Conservation (phyloP, 2,888 invertebrate species). For the Drosophila ezoana region DNA sequence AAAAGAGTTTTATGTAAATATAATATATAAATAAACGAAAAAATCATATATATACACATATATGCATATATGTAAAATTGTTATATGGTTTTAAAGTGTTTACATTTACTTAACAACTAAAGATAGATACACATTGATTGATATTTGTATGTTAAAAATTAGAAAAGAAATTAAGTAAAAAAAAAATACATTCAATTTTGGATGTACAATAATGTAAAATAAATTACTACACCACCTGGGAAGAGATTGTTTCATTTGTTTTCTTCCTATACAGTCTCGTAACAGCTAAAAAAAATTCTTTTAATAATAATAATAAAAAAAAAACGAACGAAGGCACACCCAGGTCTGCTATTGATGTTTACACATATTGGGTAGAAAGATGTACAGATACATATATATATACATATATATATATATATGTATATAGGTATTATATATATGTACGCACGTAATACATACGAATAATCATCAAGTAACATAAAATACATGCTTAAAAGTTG, state of each 20-base stretch:
- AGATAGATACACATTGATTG: conserved; percentile 44
- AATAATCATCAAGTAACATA: conserved; percentile 48
- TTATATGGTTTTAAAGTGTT: conserved; percentile 50
- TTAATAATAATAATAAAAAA: conserved; percentile 20
- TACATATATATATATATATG: conserved; percentile 6
- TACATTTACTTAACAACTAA: conserved; percentile 58
- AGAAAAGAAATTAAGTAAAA: conserved; percentile 54
- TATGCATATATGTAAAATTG: conserved; percentile 30
- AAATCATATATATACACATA: conserved; percentile 30
- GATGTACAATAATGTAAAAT: conserved; percentile 60
- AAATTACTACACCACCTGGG: conserved; percentile 53
- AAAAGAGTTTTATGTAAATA: conserved; percentile 20
- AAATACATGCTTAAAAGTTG: conserved; percentile 55
- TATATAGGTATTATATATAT: conserved; percentile 2
- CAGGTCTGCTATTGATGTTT: conserved; percentile 22
- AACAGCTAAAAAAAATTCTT: conserved; percentile 35
- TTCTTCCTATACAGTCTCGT: conserved; percentile 51
- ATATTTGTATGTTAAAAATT: conserved; percentile 45
- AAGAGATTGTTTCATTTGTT: conserved; percentile 42
- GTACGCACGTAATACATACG: conserved; percentile 41
- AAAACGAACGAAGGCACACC: conserved; percentile 57
- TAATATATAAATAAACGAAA: conserved; percentile 42
- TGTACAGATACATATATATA: conserved; percentile 38
- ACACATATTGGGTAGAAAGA: conserved; percentile 22
- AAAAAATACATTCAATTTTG: conserved; percentile 50